phyloP scores from a whole-genome alignment of 2,113 vertebrate genomes.

The Hypomesus transpacificus region DNA sequence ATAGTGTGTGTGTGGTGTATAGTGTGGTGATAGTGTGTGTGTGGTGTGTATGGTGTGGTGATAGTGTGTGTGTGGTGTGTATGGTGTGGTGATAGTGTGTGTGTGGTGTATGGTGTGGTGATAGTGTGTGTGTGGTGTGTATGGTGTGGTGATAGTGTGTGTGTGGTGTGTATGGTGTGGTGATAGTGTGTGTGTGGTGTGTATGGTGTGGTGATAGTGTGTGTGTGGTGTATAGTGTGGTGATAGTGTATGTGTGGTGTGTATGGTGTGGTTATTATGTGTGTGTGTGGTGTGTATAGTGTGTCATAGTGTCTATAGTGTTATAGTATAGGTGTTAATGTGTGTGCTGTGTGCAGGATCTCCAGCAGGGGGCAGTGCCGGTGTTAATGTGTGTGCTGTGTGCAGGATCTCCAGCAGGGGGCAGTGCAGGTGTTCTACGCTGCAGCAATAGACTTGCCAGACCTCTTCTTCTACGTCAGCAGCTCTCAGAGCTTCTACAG shows the following conservation, averaged over 20 bases:
- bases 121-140: too few species aligned
- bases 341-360: conserved; percentile 67
- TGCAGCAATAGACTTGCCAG: conserved; percentile 76
- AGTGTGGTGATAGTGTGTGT: background rate
- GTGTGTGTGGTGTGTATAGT: too few species aligned
- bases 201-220: too few species aligned
- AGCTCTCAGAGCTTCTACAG: conserved; percentile 55
- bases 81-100: too few species aligned
- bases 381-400: conserved; percentile 27
- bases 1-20: background rate
- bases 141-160: too few species aligned
- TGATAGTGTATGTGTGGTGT: too few species aligned
- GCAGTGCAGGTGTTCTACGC: conserved; percentile 73
- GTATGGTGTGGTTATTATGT: too few species aligned
- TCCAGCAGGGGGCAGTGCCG: conserved; percentile 62
- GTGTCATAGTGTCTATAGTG: too few species aligned
- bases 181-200: too few species aligned
- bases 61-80: conserved; percentile 2
- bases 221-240: too few species aligned
- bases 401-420: conserved; percentile 74
- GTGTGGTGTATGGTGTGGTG: too few species aligned
- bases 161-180: too few species aligned
- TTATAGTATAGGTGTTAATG: conserved; percentile 10
- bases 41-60: background rate
- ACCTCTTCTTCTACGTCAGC: conserved; percentile 77